Percentiles rank a stretch among this genome's conserved stretches.
These are phyloP conservation scores for Hyposmocoma kahamanoa DNA, from an alignment of 1,140 invertebrate genomes.

Conservation along the genomic window DNA sequence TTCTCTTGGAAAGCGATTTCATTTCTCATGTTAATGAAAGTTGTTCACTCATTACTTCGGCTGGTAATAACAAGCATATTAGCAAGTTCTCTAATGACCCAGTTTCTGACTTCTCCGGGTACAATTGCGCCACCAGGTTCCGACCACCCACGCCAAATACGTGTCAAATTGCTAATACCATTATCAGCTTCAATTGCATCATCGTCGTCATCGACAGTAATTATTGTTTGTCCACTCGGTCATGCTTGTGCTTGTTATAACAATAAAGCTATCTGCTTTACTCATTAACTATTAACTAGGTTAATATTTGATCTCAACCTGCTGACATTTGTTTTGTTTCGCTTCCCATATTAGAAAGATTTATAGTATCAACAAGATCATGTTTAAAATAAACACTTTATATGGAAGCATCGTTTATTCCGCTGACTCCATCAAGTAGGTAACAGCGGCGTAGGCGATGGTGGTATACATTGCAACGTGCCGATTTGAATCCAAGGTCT, in stretches of 20 bases:
- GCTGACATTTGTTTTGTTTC: slow-evolving; percentile 14
- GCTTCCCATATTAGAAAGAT: neutral
- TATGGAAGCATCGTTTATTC: slow-evolving; percentile 58
- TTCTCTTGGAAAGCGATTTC: too few relatives aligned
- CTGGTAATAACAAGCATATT: neutral
- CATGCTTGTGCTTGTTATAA: slow-evolving; percentile 40
- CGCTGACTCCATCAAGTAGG: slow-evolving; percentile 48
- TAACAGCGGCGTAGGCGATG: slow-evolving; percentile 65
- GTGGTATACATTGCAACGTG: slow-evolving; percentile 68
- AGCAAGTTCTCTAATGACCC: slow-evolving; percentile 26
- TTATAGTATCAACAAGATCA: neutral
- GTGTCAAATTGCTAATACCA: slow-evolving; percentile 62
- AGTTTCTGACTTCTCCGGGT: slow-evolving; percentile 40
- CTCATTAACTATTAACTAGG: slow-evolving; percentile 44
- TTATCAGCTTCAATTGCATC: slow-evolving; percentile 67
- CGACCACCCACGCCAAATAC: slow-evolving; percentile 52
- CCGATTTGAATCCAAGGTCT: slow-evolving; percentile 72
- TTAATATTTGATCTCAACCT: slow-evolving; percentile 22
- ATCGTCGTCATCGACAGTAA: slow-evolving; percentile 42
- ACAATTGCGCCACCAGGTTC: slow-evolving; percentile 27
- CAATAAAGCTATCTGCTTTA: slow-evolving; percentile 51
- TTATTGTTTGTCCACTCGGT: slow-evolving; percentile 34
- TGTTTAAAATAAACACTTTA: slow-evolving; percentile 19
- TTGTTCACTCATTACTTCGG: too few relatives aligned
- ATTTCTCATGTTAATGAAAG: too few relatives aligned